Evolutionary conservation across 2,113 vertebrate species (phyloP).

Genomic region (Marcusenius ussheri): DNA sequence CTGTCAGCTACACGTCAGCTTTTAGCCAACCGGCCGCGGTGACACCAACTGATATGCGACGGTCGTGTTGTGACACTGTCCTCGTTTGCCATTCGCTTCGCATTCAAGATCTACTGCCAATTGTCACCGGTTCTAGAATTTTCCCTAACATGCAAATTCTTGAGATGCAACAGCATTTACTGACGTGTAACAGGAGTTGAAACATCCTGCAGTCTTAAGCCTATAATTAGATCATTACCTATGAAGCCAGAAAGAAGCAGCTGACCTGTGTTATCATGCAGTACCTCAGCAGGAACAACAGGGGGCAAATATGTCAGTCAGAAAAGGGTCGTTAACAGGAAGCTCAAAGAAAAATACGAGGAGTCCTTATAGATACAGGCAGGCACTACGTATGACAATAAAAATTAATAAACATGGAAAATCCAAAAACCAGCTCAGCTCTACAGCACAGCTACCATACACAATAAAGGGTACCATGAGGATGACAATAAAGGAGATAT

Average conservation of each 20-base stretch:
- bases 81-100: neutral
- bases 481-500: neutral
- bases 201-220: constrained; percentile 6
- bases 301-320: constrained; percentile 34
- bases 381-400: neutral
- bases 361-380: neutral
- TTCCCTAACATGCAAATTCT: neutral
- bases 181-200: constrained; percentile 2
- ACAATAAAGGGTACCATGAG: neutral
- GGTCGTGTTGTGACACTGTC: neutral
- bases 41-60: neutral
- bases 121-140: neutral
- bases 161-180: neutral
- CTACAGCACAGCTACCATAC: neutral
- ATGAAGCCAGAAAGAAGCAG: constrained; percentile 33
- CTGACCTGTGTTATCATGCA: constrained; percentile 33
- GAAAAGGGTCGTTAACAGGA: neutral
- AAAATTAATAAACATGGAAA: neutral
- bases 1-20: neutral
- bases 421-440: neutral
- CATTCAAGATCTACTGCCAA: neutral
- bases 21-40: neutral
- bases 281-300: constrained; percentile 36
- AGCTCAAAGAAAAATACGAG: neutral
- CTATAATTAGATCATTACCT: constrained; percentile 43